Conservation (phyloP, 2,113 vertebrate genomes). For the Dolichallabes microphthalmus region DNA sequence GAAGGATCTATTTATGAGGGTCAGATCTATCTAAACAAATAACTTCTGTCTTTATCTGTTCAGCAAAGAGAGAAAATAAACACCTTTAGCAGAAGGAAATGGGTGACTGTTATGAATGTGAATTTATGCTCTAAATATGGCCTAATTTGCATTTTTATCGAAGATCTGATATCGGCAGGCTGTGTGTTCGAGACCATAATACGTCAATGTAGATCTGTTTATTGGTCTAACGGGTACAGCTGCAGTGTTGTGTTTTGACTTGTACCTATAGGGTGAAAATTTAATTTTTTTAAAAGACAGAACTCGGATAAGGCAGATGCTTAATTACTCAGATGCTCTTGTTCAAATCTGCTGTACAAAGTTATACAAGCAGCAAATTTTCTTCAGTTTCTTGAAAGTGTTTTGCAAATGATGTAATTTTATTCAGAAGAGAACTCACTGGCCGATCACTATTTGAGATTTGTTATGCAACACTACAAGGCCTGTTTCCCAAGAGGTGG, state of each 20-base stretch:
- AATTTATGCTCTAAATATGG: neutral
- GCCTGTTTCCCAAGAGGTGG: constrained; percentile 7
- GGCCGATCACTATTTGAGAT: constrained; percentile 5
- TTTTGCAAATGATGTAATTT: constrained; percentile 33
- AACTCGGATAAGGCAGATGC: neutral
- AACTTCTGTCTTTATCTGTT: neutral
- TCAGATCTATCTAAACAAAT: neutral
- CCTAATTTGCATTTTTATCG: constrained; percentile 47
- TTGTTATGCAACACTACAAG: constrained; percentile 26
- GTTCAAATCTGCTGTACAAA: neutral
- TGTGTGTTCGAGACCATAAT: constrained; percentile 25
- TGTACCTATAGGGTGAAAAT: neutral
- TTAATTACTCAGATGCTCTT: neutral
- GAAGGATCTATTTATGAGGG: neutral
- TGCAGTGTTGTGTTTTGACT: neutral
- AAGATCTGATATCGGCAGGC: constrained; percentile 7
- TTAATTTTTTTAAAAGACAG: neutral
- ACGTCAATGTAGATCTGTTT: constrained; percentile 30
- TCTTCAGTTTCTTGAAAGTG: neutral
- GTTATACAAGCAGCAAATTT: neutral
- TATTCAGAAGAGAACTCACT: constrained; percentile 19
- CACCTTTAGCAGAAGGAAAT: neutral
- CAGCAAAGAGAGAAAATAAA: neutral
- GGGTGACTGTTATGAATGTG: neutral
- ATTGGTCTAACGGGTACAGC: neutral